Percentiles rank a stretch among this genome's conserved stretches.
phyloP scores from a whole-genome alignment of 1,140 invertebrate genomes.

The Mylabris phalerata region DNA sequence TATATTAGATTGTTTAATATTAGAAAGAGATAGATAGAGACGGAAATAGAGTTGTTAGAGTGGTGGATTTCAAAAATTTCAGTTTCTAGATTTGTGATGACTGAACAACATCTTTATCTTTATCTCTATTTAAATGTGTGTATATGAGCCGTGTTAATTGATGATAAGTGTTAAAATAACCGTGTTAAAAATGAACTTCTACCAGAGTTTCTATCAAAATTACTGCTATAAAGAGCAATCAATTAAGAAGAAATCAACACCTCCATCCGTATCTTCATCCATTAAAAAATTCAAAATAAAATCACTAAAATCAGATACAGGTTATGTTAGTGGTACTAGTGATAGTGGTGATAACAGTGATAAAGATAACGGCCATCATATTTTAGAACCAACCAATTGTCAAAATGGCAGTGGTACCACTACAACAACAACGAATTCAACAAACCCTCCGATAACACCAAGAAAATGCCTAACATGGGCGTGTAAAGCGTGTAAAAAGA shows the following conservation, averaged over 20 bases:
- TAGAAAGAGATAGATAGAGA: background rate
- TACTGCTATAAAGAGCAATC: slow-evolving; percentile 4
- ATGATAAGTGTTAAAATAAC: background rate
- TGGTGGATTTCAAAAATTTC: too few relatives aligned
- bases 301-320: slow-evolving; percentile 24
- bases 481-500: slow-evolving; percentile 93
- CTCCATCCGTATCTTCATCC: background rate
- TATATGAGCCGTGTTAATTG: too few relatives aligned
- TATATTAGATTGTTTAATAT: too few relatives aligned
- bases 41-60: background rate
- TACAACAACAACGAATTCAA: too few relatives aligned
- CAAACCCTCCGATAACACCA: slow-evolving; percentile 29
- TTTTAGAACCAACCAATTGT: slow-evolving; percentile 45
- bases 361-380: slow-evolving; percentile 45
- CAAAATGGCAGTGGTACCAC: slow-evolving; percentile 35
- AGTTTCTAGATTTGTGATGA: too few relatives aligned
- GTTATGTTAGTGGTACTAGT: slow-evolving; percentile 38
- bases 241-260: background rate
- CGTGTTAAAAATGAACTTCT: slow-evolving; percentile 17
- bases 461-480: slow-evolving; percentile 88
- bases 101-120: too few relatives aligned
- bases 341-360: slow-evolving; percentile 28
- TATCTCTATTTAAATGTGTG: too few relatives aligned
- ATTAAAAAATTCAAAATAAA: background rate
- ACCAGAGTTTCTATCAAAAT: slow-evolving; percentile 17